Base-by-base conservation (phyloP, 1,140 invertebrate genomes). In the Hyposmocoma kahamanoa region DNA sequence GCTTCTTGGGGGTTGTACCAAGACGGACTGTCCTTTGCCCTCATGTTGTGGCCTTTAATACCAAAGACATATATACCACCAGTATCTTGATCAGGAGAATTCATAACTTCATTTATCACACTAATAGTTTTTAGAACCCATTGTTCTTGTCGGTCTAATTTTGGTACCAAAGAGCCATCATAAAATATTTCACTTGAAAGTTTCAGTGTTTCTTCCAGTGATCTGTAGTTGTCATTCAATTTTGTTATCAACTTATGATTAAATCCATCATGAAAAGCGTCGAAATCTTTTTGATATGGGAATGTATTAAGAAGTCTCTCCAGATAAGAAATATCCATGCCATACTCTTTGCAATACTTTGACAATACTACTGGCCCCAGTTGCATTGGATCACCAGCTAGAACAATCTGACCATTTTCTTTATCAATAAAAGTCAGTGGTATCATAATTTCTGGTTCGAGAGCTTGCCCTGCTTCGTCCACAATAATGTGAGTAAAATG, bases 351-450 rank as follows among this genome's bases (percentile, higher is more conserved):
- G 0, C 92, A 91, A 46, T 90, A 84, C 36, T 83, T 86, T 24
- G 93, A 95, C 47, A 90, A 77, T 5, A 97, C 81, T 6, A 97
- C 90, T 5, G 97, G 95, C 0, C 96, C 96, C 22, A 98, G 87
- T 80, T 99, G 97, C 72, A 92, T 88, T 11, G 95, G 97, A 89
- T 98, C 97, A 5, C 97, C 97, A 53, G 96, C 94, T 3, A 98
- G 81, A 50, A 98, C 84, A 5, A 96, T 89, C 83, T 94, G 92
- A 1, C 91, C 90, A 53, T 80, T 68, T 9, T 86, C 58, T 52
- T 87, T 87, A 20, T 84, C 59, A 19, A 80, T 62, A 48, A 88
- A 76, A 45, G 86, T 81, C 22, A 96, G 72, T 1, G 95, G 91
- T 59, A 96, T 90, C 83, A 97, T 87, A 32, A 92, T 90, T 84